Conservation (phyloP, 2,113 vertebrate species). For the Lepus timidus region DNA sequence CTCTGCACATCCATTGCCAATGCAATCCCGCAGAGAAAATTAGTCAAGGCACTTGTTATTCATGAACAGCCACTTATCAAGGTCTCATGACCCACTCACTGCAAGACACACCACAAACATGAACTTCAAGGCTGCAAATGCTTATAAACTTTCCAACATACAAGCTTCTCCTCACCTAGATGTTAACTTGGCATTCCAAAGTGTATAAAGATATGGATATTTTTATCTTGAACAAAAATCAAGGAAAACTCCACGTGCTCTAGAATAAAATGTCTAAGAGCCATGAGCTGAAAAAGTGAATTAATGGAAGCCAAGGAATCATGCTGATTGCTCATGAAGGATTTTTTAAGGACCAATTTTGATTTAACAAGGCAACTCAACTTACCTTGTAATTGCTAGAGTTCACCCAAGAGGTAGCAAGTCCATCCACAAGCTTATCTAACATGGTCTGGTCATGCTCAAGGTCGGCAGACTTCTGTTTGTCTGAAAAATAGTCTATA, state of each 20-base stretch:
- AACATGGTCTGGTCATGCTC: constrained; percentile 97
- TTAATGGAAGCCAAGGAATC: constrained; percentile 1
- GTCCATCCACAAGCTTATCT: constrained; percentile 98
- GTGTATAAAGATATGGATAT: not conserved
- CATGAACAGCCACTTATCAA: constrained; percentile 13
- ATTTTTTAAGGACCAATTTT: not conserved
- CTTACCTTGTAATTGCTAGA: constrained; percentile 99
- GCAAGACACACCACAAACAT: constrained; percentile 38
- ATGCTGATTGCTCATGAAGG: not conserved
- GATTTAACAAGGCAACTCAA: not conserved
- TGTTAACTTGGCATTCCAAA: constrained; percentile 15
- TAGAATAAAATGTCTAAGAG: constrained; percentile 36
- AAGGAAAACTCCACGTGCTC: constrained; percentile 40
- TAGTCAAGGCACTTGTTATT: not conserved
- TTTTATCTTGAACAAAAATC: constrained; percentile 9
- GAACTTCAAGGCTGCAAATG: constrained; percentile 39
- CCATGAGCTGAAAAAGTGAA: not conserved
- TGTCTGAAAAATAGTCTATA: constrained; percentile 96
- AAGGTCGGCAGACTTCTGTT: constrained; percentile 95
- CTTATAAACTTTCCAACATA: constrained; percentile 26
- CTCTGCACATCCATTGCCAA: not conserved
- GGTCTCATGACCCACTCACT: not conserved
- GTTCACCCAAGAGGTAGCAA: constrained; percentile 98
- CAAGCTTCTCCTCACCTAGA: constrained; percentile 10
- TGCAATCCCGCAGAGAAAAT: not conserved